These are phyloP conservation scores for Astur gentilis DNA, from an alignment of 2,113 vertebrate genomes.

Conservation along the genomic window DNA sequence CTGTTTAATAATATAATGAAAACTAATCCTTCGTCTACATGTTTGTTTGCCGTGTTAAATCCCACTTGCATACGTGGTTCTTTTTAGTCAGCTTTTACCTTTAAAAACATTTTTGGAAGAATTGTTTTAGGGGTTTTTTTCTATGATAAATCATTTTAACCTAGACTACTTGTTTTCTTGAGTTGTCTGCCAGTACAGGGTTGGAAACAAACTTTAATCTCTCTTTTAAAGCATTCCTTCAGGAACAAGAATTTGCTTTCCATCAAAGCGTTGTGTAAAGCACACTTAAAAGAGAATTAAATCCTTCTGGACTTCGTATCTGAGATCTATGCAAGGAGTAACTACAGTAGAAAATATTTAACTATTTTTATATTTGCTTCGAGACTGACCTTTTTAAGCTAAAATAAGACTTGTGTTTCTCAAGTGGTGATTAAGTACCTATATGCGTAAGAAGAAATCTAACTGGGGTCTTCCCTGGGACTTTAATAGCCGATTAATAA, in stretches of 20 bases:
- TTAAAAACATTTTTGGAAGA: slow-evolving; percentile 11
- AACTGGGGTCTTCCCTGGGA: not conserved
- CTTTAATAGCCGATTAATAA: not conserved
- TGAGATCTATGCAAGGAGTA: not conserved
- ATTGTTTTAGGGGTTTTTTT: not conserved
- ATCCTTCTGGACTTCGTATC: slow-evolving; percentile 26
- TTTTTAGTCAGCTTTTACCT: slow-evolving; percentile 48
- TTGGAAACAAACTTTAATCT: slow-evolving; percentile 56
- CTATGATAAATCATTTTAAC: slow-evolving; percentile 40
- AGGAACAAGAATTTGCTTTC: slow-evolving; percentile 50
- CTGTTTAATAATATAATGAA: slow-evolving; percentile 57
- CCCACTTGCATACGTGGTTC: not conserved
- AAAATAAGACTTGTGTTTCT: not conserved
- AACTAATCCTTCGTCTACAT: slow-evolving; percentile 2
- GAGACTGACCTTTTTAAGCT: not conserved
- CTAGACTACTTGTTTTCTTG: slow-evolving; percentile 44
- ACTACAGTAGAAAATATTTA: not conserved
- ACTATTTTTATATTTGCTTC: not conserved
- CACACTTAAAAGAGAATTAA: slow-evolving; percentile 42
- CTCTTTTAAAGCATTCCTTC: slow-evolving; percentile 57
- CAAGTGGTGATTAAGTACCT: not conserved
- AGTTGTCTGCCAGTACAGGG: slow-evolving; percentile 24
- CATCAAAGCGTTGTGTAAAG: slow-evolving; percentile 33
- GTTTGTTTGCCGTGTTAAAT: slow-evolving; percentile 13
- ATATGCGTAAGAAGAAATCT: not conserved